These are phyloP conservation scores for Nymphalis urticae DNA, from an alignment of 2,888 invertebrate genomes.

Conservation along the genomic window DNA sequence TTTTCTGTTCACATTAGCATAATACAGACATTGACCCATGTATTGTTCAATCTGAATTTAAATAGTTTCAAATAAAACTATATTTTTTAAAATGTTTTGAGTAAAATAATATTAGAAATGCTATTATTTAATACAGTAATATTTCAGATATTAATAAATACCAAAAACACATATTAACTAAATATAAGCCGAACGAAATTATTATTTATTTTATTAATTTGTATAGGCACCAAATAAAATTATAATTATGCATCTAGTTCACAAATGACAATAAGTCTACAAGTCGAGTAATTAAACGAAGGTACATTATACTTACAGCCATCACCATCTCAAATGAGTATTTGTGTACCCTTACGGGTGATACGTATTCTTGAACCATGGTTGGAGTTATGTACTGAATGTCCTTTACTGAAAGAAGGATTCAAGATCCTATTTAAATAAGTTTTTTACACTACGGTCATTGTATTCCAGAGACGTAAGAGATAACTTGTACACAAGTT, in stretches of 20 bases:
- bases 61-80: not conserved
- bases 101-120: too few relatives aligned
- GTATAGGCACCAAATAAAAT: too few relatives aligned
- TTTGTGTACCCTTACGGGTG: constrained; percentile 97
- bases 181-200: too few relatives aligned
- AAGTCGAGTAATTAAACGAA: not conserved
- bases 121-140: too few relatives aligned
- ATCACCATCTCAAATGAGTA: constrained; percentile 97
- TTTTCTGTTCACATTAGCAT: not conserved
- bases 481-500: constrained; percentile 30
- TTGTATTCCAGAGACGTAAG: constrained; percentile 48
- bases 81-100: not conserved
- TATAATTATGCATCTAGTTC: constrained; percentile 1
- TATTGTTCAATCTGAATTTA: not conserved
- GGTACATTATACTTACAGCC: constrained; percentile 87
- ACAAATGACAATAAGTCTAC: constrained; percentile 12
- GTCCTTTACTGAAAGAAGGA: constrained; percentile 50
- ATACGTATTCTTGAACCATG: constrained; percentile 98
- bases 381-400: constrained; percentile 49
- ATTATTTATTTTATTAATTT: too few relatives aligned
- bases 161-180: too few relatives aligned
- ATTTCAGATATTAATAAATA: too few relatives aligned
- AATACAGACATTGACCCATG: not conserved
- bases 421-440: constrained; percentile 51
- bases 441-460: constrained; percentile 63